A percentile compares a stretch with the other conserved stretches of the same genome.
phyloP scores from a whole-genome alignment of 2,888 invertebrate genomes.

The Phlogophora meticulosa region DNA sequence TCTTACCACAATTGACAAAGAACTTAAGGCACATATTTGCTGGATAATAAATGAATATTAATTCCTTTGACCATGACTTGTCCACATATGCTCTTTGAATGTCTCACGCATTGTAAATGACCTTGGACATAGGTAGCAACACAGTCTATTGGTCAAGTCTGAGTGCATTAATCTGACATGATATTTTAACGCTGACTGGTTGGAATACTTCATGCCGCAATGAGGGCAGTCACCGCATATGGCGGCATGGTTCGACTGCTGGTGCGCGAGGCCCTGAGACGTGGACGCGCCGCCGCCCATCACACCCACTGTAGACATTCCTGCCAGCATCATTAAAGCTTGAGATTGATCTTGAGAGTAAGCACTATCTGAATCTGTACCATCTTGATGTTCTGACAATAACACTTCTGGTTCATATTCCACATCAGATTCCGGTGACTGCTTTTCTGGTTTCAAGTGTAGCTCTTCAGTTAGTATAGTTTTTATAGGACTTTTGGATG shows the following conservation, averaged over 20 bases:
- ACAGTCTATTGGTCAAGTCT: slow-evolving; percentile 92
- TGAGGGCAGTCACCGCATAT: slow-evolving; percentile 93
- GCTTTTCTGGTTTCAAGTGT: slow-evolving; percentile 84
- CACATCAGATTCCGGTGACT: slow-evolving; percentile 86
- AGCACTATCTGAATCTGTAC: slow-evolving; percentile 79
- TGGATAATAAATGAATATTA: slow-evolving; percentile 73
- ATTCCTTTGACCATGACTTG: slow-evolving; percentile 92
- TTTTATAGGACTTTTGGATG: slow-evolving; percentile 83
- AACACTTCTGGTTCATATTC: slow-evolving; percentile 89
- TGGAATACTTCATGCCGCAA: slow-evolving; percentile 93
- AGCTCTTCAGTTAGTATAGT: slow-evolving; percentile 76
- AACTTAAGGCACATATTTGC: slow-evolving; percentile 81
- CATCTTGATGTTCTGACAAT: slow-evolving; percentile 86
- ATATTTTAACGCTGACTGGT: slow-evolving; percentile 93
- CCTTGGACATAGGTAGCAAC: slow-evolving; percentile 93
- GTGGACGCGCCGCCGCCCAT: slow-evolving; percentile 83
- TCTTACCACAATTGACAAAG: slow-evolving; percentile 69
- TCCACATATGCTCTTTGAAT: slow-evolving; percentile 93
- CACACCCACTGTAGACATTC: slow-evolving; percentile 82
- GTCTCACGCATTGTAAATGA: slow-evolving; percentile 93
- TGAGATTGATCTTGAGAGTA: slow-evolving; percentile 85
- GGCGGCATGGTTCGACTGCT: slow-evolving; percentile 88
- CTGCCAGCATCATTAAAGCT: slow-evolving; percentile 82
- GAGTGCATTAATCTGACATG: slow-evolving; percentile 93
- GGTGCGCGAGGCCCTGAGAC: slow-evolving; percentile 83